Evolutionary conservation across 2,888 invertebrate genomes (phyloP), one percentile per base, ranked within the genome.

Genomic region (Parnassius smintheus): DNA sequence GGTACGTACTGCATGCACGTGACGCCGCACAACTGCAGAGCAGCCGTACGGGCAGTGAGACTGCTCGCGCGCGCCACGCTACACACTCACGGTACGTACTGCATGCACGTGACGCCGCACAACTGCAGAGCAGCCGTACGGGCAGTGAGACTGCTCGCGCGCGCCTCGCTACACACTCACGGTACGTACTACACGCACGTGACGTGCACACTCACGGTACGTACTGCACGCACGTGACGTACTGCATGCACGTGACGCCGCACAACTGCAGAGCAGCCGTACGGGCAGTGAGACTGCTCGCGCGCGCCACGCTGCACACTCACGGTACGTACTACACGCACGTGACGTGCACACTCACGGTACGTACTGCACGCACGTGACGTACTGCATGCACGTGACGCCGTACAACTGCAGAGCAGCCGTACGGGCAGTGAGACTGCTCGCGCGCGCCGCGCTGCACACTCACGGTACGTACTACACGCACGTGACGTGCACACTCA

Each of bases 11-110:
- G 98, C 98, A 25, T 3, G 25, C 99, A 99, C 84, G 98, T 99
- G 46, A 99, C 99, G 11, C 98, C 98, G 0, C 97, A 98, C 86
- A 99, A 99, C 91, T 98, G 99, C 77, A 96, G 98, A 80, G 95
- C 96, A 62, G 97, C 97, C 75, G 96, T 98, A 12, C 95, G 96
- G 65, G 97, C 98, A 71, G 96, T 98, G 60, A 88, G 98, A 35
- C 95, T 97, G 1, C 98, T 98, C 83, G 98, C 98, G 0, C 96
- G 98, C 73, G 99, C 99, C 22, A 96, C 97, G 64, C 89, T 98
- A 11, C 94, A 11, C 94, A 94, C 72, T 44, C 61, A 44, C 44
- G 44, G 12, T 12, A n/a, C 46, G 46, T 4, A 44, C 44, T 44
- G 46, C 46, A 11, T 4, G 46, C 46, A n/a, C 46, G 46, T 13